phyloP scores from a whole-genome alignment of 2,888 invertebrate genomes.

The Chrysopilus asiliformis region DNA sequence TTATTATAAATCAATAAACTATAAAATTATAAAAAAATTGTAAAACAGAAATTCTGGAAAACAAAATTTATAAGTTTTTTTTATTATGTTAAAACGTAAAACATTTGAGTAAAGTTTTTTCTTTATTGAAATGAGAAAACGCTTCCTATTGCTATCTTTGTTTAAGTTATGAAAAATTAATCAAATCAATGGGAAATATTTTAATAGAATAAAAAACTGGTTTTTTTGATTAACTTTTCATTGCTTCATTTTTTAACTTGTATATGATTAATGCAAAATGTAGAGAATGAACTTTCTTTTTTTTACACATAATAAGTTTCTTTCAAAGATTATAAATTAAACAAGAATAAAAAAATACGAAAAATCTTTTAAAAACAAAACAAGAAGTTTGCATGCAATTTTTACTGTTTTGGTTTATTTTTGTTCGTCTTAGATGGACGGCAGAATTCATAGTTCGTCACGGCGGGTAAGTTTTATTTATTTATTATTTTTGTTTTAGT shows the following conservation, averaged over 20 bases:
- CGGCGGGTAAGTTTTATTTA: constrained; percentile 35
- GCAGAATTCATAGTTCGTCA: constrained; percentile 38
- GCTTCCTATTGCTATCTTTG: too few species aligned
- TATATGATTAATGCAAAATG: too few species aligned
- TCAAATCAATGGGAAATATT: too few species aligned
- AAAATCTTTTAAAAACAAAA: constrained; percentile 2
- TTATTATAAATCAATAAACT: background rate
- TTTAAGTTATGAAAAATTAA: too few species aligned
- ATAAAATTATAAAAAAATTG: background rate
- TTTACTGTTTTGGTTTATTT: constrained; percentile 36
- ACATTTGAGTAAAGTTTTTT: too few species aligned
- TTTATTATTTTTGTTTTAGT: constrained; percentile 10
- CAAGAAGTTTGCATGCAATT: constrained; percentile 28
- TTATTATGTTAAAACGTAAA: too few species aligned
- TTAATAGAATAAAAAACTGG: background rate
- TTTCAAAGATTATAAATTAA: background rate
- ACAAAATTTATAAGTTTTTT: too few species aligned
- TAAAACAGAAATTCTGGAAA: background rate
- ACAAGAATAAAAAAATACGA: background rate
- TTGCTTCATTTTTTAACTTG: too few species aligned
- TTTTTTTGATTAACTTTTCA: too few species aligned
- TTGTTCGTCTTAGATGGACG: constrained; percentile 39
- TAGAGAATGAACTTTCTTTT: too few species aligned
- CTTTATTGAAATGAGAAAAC: too few species aligned
- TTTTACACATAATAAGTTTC: too few species aligned